A percentile compares a stretch with the other conserved stretches of the same genome.
phyloP scores from a whole-genome alignment of 2,113 vertebrate species.

The Hypocryptadius cinnamomeus region DNA sequence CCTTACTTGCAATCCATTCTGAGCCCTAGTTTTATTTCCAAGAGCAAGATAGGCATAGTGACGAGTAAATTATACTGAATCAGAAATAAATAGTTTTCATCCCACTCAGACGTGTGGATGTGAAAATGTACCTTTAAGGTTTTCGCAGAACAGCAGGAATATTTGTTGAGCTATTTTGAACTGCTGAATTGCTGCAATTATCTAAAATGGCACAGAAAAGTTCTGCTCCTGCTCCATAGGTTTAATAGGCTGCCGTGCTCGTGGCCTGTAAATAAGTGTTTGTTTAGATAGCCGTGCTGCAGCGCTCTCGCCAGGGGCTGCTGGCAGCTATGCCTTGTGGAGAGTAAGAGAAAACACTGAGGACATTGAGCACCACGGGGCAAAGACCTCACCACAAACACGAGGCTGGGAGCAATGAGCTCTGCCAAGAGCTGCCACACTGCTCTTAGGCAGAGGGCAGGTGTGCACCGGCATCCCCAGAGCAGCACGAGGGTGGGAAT shows the following conservation, averaged over 20 bases:
- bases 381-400: accelerated
- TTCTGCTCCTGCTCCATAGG: neutral
- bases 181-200: neutral
- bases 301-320: accelerated
- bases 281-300: neutral
- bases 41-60: neutral
- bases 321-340: neutral
- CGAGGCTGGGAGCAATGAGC: accelerated
- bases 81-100: neutral
- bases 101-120: neutral
- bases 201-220: neutral
- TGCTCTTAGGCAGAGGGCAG: neutral
- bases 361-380: neutral
- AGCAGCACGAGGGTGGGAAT: accelerated
- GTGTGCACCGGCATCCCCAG: neutral
- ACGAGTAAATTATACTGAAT: neutral
- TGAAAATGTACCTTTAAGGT: slow-evolving; percentile 1
- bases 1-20: neutral
- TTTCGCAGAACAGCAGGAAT: neutral
- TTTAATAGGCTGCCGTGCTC: neutral
- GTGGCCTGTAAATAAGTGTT: accelerated
- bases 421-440: neutral
- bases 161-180: neutral
- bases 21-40: neutral
- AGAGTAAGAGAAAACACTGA: neutral